These are phyloP conservation scores for Vanacampus margaritifer DNA, from an alignment of 2,113 vertebrate species.

Conservation along the genomic window DNA sequence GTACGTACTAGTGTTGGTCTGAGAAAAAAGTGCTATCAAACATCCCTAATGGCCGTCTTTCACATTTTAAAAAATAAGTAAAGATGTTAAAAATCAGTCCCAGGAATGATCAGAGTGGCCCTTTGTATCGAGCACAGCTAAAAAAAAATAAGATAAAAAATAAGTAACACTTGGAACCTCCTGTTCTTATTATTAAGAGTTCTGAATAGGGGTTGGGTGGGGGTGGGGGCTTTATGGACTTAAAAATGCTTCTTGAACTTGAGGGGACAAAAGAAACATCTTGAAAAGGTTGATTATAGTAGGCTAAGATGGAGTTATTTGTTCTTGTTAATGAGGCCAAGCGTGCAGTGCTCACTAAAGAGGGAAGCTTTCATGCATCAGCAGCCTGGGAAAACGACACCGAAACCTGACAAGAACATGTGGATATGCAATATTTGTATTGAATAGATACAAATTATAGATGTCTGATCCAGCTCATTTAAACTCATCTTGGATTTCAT, in stretches of 20 bases:
- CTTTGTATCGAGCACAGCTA: slow-evolving; percentile 58
- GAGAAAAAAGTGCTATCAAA: too few relatives aligned
- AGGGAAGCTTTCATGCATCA: slow-evolving; percentile 8
- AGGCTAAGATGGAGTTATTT: slow-evolving; percentile 14
- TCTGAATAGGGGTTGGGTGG: slow-evolving; percentile 41
- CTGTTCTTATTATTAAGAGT: slow-evolving; percentile 40
- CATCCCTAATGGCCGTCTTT: too few relatives aligned
- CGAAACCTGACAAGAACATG: not conserved
- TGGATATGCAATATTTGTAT: not conserved
- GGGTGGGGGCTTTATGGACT: slow-evolving; percentile 28
- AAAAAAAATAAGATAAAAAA: slow-evolving; percentile 64
- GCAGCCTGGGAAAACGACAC: slow-evolving; percentile 7
- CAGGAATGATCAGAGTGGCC: slow-evolving; percentile 58
- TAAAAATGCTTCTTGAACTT: slow-evolving; percentile 53
- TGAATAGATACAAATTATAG: too few relatives aligned
- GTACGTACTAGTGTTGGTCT: too few relatives aligned
- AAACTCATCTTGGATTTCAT: too few relatives aligned
- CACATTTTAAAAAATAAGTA: too few relatives aligned
- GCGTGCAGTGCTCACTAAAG: slow-evolving; percentile 19
- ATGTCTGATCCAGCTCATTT: too few relatives aligned
- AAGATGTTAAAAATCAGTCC: slow-evolving; percentile 33
- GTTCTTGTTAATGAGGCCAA: slow-evolving; percentile 26
- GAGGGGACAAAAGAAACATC: slow-evolving; percentile 50
- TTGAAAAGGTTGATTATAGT: slow-evolving; percentile 13
- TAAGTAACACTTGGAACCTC: slow-evolving; percentile 40